Percentiles rank a stretch among this genome's conserved stretches.
These are phyloP conservation scores for Dasyprocta punctata DNA, from an alignment of 2,113 vertebrate species.

Conservation along the genomic window DNA sequence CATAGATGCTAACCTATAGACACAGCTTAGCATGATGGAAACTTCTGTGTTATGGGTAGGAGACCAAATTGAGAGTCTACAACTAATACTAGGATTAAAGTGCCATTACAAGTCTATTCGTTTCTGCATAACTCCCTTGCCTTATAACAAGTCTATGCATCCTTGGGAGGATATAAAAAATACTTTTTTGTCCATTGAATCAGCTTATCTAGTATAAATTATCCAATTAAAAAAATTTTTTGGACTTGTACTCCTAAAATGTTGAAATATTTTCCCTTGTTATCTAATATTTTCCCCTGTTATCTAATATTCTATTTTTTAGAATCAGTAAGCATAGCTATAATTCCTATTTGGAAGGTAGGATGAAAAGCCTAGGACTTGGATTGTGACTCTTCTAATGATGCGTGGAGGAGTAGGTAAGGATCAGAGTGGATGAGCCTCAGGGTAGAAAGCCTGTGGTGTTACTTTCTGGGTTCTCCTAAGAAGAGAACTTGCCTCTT, in stretches of 20 bases:
- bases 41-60: no score
- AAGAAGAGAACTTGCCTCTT: not conserved
- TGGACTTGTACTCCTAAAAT: not conserved
- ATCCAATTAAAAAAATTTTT: not conserved
- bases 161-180: no score
- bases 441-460: not conserved
- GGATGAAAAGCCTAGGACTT: not conserved
- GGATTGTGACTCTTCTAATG: not conserved
- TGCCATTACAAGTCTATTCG: no score
- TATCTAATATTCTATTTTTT: no score
- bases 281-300: not conserved
- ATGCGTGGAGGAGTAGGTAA: no score
- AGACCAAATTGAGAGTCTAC: no score
- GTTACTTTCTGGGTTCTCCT: not conserved
- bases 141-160: no score
- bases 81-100: no score
- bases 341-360: not conserved
- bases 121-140: no score
- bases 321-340: not conserved
- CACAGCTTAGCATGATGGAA: no score
- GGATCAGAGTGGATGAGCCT: not conserved
- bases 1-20: no score
- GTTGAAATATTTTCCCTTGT: not conserved
- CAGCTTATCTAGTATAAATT: not conserved
- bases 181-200: not conserved